Conservation (phyloP, 2,888 invertebrate species). For the Lasioglossum marginatum region DNA sequence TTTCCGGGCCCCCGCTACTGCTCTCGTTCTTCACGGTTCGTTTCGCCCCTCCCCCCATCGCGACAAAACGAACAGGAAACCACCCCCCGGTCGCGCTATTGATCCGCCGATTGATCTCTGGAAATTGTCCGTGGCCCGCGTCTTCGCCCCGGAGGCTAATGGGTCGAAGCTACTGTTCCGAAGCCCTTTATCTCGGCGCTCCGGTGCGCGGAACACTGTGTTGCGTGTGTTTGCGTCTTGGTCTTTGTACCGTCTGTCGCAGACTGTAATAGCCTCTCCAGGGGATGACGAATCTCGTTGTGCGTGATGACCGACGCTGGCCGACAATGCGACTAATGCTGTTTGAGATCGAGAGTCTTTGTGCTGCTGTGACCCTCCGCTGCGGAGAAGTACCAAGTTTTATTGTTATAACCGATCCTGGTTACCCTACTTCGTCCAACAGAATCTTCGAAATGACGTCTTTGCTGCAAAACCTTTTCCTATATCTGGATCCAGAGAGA, state of each 20-base stretch:
- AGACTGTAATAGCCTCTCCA: slow-evolving; percentile 43
- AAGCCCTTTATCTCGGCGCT: slow-evolving; percentile 70
- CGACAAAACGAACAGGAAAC: slow-evolving; percentile 13
- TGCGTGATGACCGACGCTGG: slow-evolving; percentile 12
- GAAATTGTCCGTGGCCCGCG: slow-evolving; percentile 65
- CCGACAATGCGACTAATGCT: slow-evolving; percentile 39
- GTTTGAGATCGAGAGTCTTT: background rate
- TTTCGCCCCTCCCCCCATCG: slow-evolving; percentile 3
- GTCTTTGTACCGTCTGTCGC: slow-evolving; percentile 37
- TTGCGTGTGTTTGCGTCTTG: slow-evolving; percentile 16
- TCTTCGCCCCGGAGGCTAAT: slow-evolving; percentile 65
- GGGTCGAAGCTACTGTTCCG: slow-evolving; percentile 35
- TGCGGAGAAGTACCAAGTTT: too few species aligned
- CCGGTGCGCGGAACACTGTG: slow-evolving; percentile 58
- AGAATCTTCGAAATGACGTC: too few species aligned
- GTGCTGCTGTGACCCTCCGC: background rate
- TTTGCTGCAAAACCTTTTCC: background rate
- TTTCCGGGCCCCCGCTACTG: slow-evolving; percentile 22
- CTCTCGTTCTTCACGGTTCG: slow-evolving; percentile 2
- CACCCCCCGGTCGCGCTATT: slow-evolving; percentile 8
- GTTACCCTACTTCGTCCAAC: too few species aligned
- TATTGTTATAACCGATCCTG: too few species aligned
- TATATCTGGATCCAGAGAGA: background rate
- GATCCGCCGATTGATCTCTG: slow-evolving; percentile 46
- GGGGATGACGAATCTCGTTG: slow-evolving; percentile 34